These are phyloP conservation scores for Scytalopus superciliaris DNA, from an alignment of 2,113 vertebrate species.

Conservation along the genomic window DNA sequence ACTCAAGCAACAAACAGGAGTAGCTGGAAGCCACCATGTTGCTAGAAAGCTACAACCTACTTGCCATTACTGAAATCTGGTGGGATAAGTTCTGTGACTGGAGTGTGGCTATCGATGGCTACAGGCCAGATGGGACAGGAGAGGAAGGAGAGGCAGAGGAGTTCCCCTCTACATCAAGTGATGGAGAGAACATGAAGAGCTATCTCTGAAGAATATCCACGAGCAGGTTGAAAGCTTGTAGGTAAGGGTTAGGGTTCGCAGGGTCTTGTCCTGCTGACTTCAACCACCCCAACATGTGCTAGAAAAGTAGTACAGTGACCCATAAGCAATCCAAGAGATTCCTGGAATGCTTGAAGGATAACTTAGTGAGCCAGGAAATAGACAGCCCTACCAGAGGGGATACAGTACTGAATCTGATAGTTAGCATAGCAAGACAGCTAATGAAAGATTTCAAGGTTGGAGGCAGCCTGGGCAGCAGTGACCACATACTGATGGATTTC, in stretches of 20 bases:
- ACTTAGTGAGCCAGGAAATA: neutral
- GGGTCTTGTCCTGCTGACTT: neutral
- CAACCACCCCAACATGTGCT: neutral
- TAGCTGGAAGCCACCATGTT: neutral
- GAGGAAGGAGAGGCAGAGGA: neutral
- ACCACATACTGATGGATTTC: neutral
- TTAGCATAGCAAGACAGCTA: neutral
- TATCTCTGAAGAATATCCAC: neutral
- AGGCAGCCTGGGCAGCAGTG: neutral
- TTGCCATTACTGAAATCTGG: neutral
- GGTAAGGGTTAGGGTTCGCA: neutral
- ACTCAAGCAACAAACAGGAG: neutral
- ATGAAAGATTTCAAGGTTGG: neutral
- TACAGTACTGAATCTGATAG: neutral
- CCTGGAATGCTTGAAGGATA: neutral
- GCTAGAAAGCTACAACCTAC: neutral
- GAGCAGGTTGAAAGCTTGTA: neutral
- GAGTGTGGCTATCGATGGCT: neutral
- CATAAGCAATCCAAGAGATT: neutral
- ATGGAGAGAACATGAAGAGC: neutral
- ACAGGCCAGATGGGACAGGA: neutral
- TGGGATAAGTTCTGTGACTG: neutral
- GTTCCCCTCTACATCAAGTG: neutral
- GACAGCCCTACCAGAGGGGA: neutral
- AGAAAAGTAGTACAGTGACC: neutral